Evolutionary conservation across 2,113 vertebrate genomes (phyloP), one percentile per base, ranked within the genome.

Genomic region (Pao palembangensis): DNA sequence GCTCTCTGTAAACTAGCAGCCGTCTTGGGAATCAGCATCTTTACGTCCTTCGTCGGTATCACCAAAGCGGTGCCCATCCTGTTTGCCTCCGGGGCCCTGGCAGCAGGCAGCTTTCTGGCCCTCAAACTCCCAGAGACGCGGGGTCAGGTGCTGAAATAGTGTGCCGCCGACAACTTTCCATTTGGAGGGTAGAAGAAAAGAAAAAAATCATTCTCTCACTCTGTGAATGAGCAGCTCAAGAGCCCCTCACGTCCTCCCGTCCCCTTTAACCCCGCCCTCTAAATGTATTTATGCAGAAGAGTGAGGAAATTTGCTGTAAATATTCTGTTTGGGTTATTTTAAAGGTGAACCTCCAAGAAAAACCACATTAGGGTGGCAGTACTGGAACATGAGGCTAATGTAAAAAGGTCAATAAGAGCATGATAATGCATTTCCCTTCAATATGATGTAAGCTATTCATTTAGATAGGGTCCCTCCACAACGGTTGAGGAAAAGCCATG

Each of bases 11-110:
- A 97, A 75, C 71, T 98, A 79, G 96, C 96, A 0, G 95, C 96
- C 0, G 95, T 98, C 54, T 81, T 98, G 88, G 96, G 96, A 47
- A 98, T 98, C 82, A 96, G 94, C 90, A 97, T 96, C 91, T 98
- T 98, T 87, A 94, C 94, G 0, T 98, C 96, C 15, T 97, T 98
- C 5, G 96, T 98, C 38, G 95, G 94, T 3, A 92, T 98, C 86
- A 96, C 95, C 76, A 96, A 98, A 87, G 95, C 96, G 0, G 94
- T 96, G 61, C 96, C 96, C 78, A 98, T 98, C 86, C 85, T 98
- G 16, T 91, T 98, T 2, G 96, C 96, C 19, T 96, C 96, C 0
- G 93, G 92, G 0, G 96, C 95, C 0, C 90, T 98, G 67, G 95
- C 95, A 0, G 87, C 88, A 0, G 96, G 96, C 80, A 97, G 96